Evolutionary conservation across 2,113 vertebrate genomes (phyloP).

Genomic region (Urocynchramus pylzowi): DNA sequence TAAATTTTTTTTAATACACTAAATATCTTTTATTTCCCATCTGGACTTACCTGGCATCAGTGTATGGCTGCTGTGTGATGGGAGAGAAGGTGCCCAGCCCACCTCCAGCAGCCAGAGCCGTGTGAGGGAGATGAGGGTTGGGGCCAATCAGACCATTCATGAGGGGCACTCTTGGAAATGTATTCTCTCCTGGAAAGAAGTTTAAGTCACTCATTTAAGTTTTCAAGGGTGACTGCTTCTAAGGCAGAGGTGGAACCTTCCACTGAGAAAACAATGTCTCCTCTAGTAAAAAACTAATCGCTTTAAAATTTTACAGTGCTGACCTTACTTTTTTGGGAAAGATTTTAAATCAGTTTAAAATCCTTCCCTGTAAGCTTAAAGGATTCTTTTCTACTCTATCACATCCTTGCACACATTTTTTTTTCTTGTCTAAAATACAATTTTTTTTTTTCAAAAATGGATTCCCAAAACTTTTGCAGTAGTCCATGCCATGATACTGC

Average conservation of each 20-base stretch:
- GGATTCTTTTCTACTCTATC: background rate
- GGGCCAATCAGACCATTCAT: constrained; percentile 88
- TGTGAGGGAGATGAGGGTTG: constrained; percentile 73
- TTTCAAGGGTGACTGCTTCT: background rate
- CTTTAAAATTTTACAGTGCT: background rate
- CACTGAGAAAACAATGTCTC: background rate
- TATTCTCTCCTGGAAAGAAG: constrained; percentile 73
- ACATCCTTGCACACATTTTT: background rate
- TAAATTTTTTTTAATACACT: background rate
- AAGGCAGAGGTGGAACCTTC: background rate
- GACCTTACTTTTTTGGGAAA: background rate
- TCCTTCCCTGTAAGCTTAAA: background rate
- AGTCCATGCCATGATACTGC: background rate
- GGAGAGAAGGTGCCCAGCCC: constrained; percentile 76
- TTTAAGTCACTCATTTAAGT: background rate
- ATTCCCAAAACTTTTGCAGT: background rate
- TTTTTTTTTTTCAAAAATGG: background rate
- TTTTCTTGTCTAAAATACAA: background rate
- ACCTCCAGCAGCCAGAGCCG: constrained; percentile 73
- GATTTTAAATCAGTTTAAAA: background rate
- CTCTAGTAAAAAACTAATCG: accelerated
- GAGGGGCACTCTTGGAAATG: constrained; percentile 84
- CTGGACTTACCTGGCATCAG: constrained; percentile 72
- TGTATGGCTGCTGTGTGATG: constrained; percentile 76
- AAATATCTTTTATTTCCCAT: background rate